Base-by-base conservation (phyloP, 1,140 invertebrate genomes). In the Chymomyza costata region DNA sequence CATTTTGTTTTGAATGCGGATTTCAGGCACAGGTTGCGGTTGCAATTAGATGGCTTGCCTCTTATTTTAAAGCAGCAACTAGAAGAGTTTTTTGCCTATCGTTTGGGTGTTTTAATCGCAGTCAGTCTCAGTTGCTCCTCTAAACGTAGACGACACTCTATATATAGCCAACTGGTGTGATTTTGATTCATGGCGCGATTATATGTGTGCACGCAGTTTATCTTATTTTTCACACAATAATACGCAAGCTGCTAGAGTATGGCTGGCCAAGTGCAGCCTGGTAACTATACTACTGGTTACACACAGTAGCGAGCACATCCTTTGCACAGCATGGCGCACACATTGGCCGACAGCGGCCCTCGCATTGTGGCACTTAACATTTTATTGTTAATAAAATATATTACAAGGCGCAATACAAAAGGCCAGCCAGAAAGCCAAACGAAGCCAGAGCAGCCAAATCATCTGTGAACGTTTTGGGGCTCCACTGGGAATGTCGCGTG, bases 361-460 rank as follows among this genome's bases (percentile, higher is more conserved):
- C 35, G 45, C 53, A 63, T 64, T 67, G 59, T 73, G 71, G 71
- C 71, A 78, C 71, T 78, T 80, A 78, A 80, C 71, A 78, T 78
- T 78, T 78, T 78, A 78, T 78, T 78, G 71, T 78, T 78, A 78
- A 78, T 78, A 78, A 78, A 78, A 78, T 78, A 78, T 78, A 78
- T 78, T 78, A 78, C 71, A 78, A 60, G 73, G 45, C 58, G 66
- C 71, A 71, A 71, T 66, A 78, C 71, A 78, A 76, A 73, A 71
- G 73, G 71, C 73, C 63, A 71, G 59, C 59, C 44, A 56, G 10
- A 14, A 43, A 6, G 51, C 17, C 31, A 43, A 32, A 25, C 45
- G 5, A 28, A 45, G 35, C 25, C 16, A 45, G 25, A 14, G 18
- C 37, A 49, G 40, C 53, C 65, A 76, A 76, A 78, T 76, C 73